phyloP scores from a whole-genome alignment of 2,888 invertebrate genomes.

The Thelaira solivaga region DNA sequence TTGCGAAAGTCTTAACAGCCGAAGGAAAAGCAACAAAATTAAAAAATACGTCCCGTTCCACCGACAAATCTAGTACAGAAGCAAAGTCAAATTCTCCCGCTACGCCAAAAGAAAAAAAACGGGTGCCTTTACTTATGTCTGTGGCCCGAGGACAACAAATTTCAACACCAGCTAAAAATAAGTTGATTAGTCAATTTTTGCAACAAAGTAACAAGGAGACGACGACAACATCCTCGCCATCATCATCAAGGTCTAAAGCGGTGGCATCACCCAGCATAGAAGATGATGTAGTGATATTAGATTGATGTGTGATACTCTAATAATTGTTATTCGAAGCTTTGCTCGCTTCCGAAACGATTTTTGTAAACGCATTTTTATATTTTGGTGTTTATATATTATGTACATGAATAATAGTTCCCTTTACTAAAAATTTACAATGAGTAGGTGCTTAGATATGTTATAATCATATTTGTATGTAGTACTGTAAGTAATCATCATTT shows the following conservation, averaged over 20 bases:
- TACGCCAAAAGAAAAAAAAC: slow-evolving; percentile 67
- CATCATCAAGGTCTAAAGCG: slow-evolving; percentile 26
- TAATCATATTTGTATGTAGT: slow-evolving; percentile 48
- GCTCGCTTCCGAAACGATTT: not conserved
- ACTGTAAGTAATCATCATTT: slow-evolving; percentile 51
- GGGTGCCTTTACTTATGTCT: slow-evolving; percentile 75
- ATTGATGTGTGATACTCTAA: slow-evolving; percentile 43
- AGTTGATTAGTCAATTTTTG: slow-evolving; percentile 78
- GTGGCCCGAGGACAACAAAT: slow-evolving; percentile 73
- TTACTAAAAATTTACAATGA: slow-evolving; percentile 15
- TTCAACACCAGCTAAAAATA: slow-evolving; percentile 71
- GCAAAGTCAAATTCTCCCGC: slow-evolving; percentile 10
- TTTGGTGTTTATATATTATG: slow-evolving; percentile 15
- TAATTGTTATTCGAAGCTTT: not conserved
- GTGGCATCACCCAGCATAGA: slow-evolving; percentile 5
- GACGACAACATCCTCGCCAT: not conserved
- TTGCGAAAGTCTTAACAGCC: slow-evolving; percentile 71
- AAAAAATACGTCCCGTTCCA: not conserved
- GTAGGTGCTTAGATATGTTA: slow-evolving; percentile 49
- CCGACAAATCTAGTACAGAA: not conserved
- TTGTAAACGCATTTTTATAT: slow-evolving; percentile 16
- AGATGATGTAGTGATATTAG: slow-evolving; percentile 66
- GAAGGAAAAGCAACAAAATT: slow-evolving; percentile 66
- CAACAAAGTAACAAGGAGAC: slow-evolving; percentile 66
- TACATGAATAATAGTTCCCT: not conserved